A percentile compares a stretch with the other conserved stretches of the same genome.
Conservation (phyloP, 2,888 invertebrate species). For the Trachelus stipa region DNA sequence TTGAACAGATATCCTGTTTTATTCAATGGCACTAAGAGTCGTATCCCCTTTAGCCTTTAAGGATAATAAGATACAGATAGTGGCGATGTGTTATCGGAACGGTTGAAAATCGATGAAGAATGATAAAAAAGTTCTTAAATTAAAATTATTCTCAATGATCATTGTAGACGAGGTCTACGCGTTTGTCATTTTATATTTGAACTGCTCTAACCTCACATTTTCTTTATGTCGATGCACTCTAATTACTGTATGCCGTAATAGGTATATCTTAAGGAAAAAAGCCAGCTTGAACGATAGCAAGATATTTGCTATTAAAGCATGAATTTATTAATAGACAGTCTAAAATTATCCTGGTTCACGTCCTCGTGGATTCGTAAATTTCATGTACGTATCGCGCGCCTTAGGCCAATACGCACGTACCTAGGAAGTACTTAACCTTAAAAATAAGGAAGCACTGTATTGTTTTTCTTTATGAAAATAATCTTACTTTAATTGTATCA, state of each 20-base stretch:
- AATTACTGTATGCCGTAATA: background rate
- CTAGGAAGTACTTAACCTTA: background rate
- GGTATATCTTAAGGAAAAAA: background rate
- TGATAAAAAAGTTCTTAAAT: background rate
- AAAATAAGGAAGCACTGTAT: slow-evolving; percentile 1
- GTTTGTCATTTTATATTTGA: background rate
- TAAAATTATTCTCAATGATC: background rate
- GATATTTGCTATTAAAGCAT: background rate
- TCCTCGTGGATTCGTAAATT: background rate
- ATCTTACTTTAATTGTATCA: background rate
- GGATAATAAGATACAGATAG: background rate
- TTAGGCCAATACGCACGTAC: background rate
- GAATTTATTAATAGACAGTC: background rate
- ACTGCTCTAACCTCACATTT: background rate
- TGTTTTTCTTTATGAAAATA: background rate
- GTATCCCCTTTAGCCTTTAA: background rate
- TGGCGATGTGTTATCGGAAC: background rate
- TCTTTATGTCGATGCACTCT: background rate
- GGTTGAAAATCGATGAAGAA: background rate
- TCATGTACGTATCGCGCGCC: background rate
- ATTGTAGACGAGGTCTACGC: background rate
- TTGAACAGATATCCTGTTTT: background rate
- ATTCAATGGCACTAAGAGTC: background rate
- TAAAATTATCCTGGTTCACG: background rate
- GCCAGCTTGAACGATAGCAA: background rate